A percentile compares a stretch with the other conserved stretches of the same genome.
Evolutionary conservation across 2,113 vertebrate species (phyloP).

Genomic region (Proterorhinus semilunaris): DNA sequence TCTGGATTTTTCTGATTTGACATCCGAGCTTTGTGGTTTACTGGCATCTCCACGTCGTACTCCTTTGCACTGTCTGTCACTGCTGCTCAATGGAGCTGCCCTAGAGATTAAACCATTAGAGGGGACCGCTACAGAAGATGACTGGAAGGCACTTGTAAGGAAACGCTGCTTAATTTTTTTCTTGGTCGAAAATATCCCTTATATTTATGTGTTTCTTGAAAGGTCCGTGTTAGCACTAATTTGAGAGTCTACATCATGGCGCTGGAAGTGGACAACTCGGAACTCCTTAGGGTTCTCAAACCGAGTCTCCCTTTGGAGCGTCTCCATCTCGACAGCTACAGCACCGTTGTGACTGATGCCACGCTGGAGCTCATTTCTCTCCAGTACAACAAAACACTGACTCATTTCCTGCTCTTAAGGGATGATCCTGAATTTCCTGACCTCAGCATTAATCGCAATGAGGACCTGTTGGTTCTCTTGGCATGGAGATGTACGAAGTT

Average conservation of each 20-base stretch:
- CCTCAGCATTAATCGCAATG: conserved; percentile 92
- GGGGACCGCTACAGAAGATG: conserved; percentile 88
- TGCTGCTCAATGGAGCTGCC: conserved; percentile 90
- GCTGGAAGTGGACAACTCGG: conserved; percentile 90
- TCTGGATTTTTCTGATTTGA: conserved; percentile 96
- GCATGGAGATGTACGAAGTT: conserved; percentile 96
- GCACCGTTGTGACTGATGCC: conserved; percentile 87
- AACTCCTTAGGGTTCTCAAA: conserved; percentile 94
- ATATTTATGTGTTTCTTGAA: neutral
- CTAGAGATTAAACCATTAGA: conserved; percentile 91
- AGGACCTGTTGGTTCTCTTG: conserved; percentile 94
- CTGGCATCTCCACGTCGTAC: conserved; percentile 85
- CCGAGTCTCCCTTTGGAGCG: conserved; percentile 95
- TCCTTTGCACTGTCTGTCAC: conserved; percentile 93
- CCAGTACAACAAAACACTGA: conserved; percentile 97
- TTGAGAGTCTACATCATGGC: conserved; percentile 97
- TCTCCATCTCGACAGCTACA: conserved; percentile 96
- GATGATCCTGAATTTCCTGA: conserved; percentile 93
- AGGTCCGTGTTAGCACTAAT: conserved; percentile 85
- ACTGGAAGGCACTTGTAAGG: conserved; percentile 89
- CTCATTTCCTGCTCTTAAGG: conserved; percentile 95
- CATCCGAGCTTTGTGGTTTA: conserved; percentile 90
- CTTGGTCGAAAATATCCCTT: neutral
- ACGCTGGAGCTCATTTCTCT: conserved; percentile 94
- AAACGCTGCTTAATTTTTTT: neutral